A percentile compares a stretch with the other conserved stretches of the same genome.
phyloP scores from a whole-genome alignment of 2,797 vertebrate species.

The Takifugu ocellatus region DNA sequence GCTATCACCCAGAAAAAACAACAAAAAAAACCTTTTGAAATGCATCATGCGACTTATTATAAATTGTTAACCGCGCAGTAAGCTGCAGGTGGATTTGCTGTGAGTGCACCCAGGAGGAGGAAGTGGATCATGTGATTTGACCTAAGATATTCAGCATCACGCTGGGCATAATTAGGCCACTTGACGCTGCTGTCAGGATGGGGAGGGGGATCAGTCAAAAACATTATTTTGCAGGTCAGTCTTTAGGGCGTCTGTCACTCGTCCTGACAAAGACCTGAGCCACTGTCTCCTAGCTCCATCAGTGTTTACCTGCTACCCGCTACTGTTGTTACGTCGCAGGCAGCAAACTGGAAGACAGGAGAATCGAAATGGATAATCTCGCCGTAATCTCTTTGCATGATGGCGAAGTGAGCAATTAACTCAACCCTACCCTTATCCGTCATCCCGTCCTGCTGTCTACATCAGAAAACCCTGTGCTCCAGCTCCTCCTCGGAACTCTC shows the following conservation, averaged over 20 bases:
- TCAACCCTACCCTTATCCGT: constrained; percentile 49
- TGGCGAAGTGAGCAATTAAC: constrained; percentile 61
- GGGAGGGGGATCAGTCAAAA: constrained; percentile 35
- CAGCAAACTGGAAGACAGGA: constrained; percentile 29
- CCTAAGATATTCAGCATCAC: constrained; percentile 31
- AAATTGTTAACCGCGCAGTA: background rate
- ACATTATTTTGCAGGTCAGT: constrained; percentile 29
- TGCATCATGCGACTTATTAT: constrained; percentile 1
- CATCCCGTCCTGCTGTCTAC: constrained; percentile 40
- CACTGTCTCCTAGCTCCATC: constrained; percentile 34
- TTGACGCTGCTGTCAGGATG: constrained; percentile 42
- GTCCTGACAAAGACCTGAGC: constrained; percentile 22
- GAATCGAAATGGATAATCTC: constrained; percentile 61
- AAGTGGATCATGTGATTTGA: constrained; percentile 33
- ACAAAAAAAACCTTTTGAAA: constrained; percentile 24
- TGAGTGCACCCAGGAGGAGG: constrained; percentile 4
- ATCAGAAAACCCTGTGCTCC: constrained; percentile 11
- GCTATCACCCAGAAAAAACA: constrained; percentile 17
- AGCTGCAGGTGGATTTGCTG: constrained; percentile 1
- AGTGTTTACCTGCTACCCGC: background rate
- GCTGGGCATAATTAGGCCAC: constrained; percentile 37
- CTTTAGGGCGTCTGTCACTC: constrained; percentile 50
- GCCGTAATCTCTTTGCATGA: constrained; percentile 59
- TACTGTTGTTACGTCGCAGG: constrained; percentile 1
- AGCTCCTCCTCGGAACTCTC: constrained; percentile 30